These are phyloP conservation scores for Bovichtus diacanthus DNA, from an alignment of 2,797 vertebrate genomes.

Conservation along the genomic window DNA sequence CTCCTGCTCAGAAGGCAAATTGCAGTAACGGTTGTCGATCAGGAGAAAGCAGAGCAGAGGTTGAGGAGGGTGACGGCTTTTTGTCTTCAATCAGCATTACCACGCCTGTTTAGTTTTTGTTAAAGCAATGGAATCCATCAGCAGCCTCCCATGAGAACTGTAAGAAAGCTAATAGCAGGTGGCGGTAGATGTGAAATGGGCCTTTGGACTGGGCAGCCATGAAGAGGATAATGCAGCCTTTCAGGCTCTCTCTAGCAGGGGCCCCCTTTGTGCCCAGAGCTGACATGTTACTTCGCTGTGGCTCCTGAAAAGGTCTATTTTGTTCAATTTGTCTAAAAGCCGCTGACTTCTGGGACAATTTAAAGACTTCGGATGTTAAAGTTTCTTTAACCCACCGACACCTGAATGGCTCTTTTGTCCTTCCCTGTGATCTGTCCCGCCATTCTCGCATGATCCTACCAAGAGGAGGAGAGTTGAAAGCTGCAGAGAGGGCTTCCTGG, in stretches of 20 bases:
- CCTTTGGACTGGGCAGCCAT: conserved; percentile 78
- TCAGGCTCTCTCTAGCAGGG: conserved; percentile 82
- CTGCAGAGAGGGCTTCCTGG: conserved; percentile 64
- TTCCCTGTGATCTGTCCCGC: conserved; percentile 74
- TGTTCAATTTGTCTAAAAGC: conserved; percentile 90
- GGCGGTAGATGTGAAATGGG: conserved; percentile 86
- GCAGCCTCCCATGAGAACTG: conserved; percentile 81
- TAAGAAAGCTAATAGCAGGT: conserved; percentile 89
- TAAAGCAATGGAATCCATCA: conserved; percentile 84
- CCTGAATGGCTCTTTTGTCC: conserved; percentile 66
- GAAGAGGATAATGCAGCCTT: conserved; percentile 85
- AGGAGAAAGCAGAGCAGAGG: conserved; percentile 58
- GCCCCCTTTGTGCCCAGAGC: conserved; percentile 82
- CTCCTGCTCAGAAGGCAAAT: conserved; percentile 77
- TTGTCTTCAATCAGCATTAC: conserved; percentile 83
- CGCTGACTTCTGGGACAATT: conserved; percentile 87
- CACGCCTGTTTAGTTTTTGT: conserved; percentile 79
- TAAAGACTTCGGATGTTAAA: conserved; percentile 85
- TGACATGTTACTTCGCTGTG: conserved; percentile 82
- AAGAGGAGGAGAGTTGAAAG: conserved; percentile 62
- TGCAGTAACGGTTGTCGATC: conserved; percentile 76
- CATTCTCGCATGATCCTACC: conserved; percentile 67
- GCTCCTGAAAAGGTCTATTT: conserved; percentile 86
- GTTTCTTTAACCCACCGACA: conserved; percentile 84
- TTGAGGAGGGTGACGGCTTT: conserved; percentile 71